Evolutionary conservation across 92 coral and sea anemone species (phyloP), one percentile per base, ranked within the genome.

Genomic region (Hydrozoanthus gracilis): DNA sequence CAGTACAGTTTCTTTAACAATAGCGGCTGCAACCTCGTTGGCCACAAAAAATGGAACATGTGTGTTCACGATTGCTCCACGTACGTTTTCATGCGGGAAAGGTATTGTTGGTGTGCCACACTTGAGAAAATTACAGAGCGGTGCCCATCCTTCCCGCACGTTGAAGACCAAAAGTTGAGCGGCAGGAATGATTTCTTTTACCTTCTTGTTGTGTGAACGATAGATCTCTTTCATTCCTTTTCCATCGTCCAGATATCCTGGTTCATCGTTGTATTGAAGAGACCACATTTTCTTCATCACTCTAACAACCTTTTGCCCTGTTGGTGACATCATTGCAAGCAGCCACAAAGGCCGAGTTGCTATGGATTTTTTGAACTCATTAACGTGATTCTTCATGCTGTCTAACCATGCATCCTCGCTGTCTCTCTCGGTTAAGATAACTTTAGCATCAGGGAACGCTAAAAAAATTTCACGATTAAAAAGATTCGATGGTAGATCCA

Each of bases 361-460:
- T 7, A 7, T 7, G 0, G 13, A 54, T 0, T 12, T 54, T 14
- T 62, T n/a, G 68, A 9, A 62, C 18, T 16, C 6, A 5, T 9
- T 14, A 11, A 62, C 16, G 18, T 5, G 6, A 11, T 62, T 3
- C 5, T 11, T n/a, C n/a, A 51, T 64, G 60, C 88, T 80, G 14
- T 71, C 44, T 6, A 48, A 44, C 93, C 93, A 91, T 18, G 52
- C 74, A 15, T 91, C 91, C 49, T 82, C 91, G 77, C 73, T 73
- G 14, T 91, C 93, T 44, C 93, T 77, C 16, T 72, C 27, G 20
- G 86, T 51, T 49, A 91, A 83, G 12, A 91, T 11, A 76, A 91
- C 93, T 18, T 87, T 87, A 18, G 90, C 86, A 44, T 68, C 84
- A 4, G 86, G 86, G 58, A 87, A 87, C 15, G 86, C 88, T 39